Evolutionary conservation across 2,888 invertebrate genomes (phyloP), one percentile per base, ranked within the genome.

Genomic region (Eupithecia inturbata): DNA sequence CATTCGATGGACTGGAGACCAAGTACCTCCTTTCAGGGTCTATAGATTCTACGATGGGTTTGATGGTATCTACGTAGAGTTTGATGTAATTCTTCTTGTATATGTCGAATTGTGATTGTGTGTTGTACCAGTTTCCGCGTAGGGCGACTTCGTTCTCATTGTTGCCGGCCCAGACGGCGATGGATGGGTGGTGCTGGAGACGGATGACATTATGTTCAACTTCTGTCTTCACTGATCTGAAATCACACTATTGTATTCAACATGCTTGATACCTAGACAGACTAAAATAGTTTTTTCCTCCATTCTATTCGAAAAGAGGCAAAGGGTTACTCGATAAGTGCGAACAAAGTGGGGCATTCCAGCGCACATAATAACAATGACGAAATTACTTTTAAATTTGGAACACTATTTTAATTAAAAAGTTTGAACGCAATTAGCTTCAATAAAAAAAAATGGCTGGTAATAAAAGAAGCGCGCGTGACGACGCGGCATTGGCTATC

Each of bases 131-230:
- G 87, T 97, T 96, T 62, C 96, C 96, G 67, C 96, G 95, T 9
- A 99, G 88, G 0, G 98, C 99, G 6, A 96, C 97, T 93, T 99
- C 99, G 86, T 99, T 99, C 91, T 99, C 99, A 88, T 99, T 99
- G 89, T 99, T 99, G 6, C 97, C 98, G n/a, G 98, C 97, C 97
- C 98, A 99, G 0, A 99, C 83, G 0, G 97, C 96, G 57, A 99
- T 95, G 68, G 97, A 98, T 0, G 99, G 96, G 89, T 99, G 99
- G 85, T 97, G 95, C 78, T 97, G 97, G 14, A 99, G 93, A 68
- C 98, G 95, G 74, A 96, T 95, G 1, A 98, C 96, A 91, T 98
- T 98, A 86, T 98, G 97, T 31, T 93, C 93, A 45, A 98, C 95
- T 95, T 99, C 99, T 9, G 91, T 87, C 67, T 91, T 89, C 0